A percentile compares a stretch with the other conserved stretches of the same genome.
These are phyloP conservation scores for Oncorhynchus keta DNA, from an alignment of 2,113 vertebrate species.

Conservation along the genomic window DNA sequence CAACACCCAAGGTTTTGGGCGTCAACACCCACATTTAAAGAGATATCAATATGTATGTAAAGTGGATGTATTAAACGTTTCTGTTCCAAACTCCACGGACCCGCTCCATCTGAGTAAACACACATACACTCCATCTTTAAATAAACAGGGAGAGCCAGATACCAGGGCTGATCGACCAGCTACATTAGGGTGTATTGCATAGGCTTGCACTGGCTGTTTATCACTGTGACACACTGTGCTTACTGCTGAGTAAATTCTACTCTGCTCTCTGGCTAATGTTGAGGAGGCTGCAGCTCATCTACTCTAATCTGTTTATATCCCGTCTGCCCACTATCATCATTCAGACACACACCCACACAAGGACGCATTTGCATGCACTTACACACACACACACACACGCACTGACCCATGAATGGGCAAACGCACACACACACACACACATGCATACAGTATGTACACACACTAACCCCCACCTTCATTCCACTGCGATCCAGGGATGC, in stretches of 20 bases:
- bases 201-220: background rate
- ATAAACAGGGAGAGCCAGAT: constrained; percentile 3
- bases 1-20: too few species aligned
- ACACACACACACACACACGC: background rate
- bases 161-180: constrained; percentile 7
- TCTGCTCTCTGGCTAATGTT: background rate
- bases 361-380: too few species aligned
- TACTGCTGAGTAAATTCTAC: background rate
- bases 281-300: background rate
- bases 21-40: background rate
- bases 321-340: background rate
- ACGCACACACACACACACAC: background rate
- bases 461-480: background rate
- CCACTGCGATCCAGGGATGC: constrained; percentile 73
- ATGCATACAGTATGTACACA: background rate
- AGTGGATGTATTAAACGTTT: background rate
- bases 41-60: background rate
- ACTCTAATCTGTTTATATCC: background rate
- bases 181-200: constrained; percentile 12
- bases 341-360: background rate
- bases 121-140: too few species aligned
- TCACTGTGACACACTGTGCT: constrained; percentile 19
- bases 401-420: too few species aligned
- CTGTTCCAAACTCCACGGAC: background rate
- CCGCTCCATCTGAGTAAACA: background rate